phyloP scores from a whole-genome alignment of 2,797 vertebrate species.

The Distichodus sexfasciatus region DNA sequence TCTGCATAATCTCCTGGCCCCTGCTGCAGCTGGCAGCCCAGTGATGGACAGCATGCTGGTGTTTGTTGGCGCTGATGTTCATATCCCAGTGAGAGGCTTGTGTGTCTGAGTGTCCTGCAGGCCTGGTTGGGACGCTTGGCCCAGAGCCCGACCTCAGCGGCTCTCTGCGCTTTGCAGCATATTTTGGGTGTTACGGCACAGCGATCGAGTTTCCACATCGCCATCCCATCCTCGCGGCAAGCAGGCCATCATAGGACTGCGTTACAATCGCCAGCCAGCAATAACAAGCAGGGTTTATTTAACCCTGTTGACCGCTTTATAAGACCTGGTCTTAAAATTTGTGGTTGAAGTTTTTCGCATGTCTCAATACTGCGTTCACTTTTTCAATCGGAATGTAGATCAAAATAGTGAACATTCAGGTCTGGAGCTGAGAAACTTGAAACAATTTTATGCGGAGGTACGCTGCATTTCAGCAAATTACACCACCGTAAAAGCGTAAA shows the following conservation, averaged over 20 bases:
- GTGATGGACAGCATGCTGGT: constrained; percentile 53
- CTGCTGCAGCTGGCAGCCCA: constrained; percentile 50
- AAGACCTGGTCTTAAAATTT: too few species aligned
- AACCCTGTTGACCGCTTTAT: too few species aligned
- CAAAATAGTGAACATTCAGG: too few species aligned
- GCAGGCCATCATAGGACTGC: constrained; percentile 25
- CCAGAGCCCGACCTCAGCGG: not conserved
- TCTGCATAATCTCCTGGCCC: constrained; percentile 50
- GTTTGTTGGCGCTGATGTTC: constrained; percentile 38
- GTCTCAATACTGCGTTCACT: too few species aligned
- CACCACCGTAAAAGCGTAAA: too few species aligned
- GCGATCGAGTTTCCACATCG: constrained; percentile 62
- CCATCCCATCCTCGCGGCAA: not conserved
- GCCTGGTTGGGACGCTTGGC: constrained; percentile 13
- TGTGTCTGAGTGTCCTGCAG: constrained; percentile 9
- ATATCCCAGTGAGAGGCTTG: constrained; percentile 26
- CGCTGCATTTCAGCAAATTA: too few species aligned
- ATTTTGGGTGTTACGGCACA: constrained; percentile 51
- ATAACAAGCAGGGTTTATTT: constrained; percentile 17
- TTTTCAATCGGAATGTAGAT: too few species aligned
- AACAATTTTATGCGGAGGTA: too few species aligned
- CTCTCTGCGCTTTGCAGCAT: constrained; percentile 51
- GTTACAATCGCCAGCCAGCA: constrained; percentile 10
- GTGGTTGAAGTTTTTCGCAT: too few species aligned
- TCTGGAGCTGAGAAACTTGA: too few species aligned